Evolutionary conservation across 2,797 vertebrate genomes (phyloP).

Genomic region (Artibeus jamaicensis): DNA sequence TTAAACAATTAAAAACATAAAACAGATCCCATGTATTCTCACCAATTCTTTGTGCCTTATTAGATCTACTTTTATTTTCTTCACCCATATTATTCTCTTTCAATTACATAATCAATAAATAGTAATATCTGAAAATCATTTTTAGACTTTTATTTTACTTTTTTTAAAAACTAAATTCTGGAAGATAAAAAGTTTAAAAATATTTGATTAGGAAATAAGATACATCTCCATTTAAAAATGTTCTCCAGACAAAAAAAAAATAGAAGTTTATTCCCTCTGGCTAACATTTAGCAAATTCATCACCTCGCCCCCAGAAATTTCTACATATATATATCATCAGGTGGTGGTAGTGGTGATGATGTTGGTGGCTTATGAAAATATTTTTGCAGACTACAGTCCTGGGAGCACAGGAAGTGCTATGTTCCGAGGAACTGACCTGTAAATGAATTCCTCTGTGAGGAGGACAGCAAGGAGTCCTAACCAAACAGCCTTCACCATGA

Average conservation of each 20-base stretch:
- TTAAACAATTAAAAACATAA: not conserved
- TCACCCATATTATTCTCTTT: not conserved
- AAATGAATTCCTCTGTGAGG: not conserved
- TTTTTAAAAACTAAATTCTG: not conserved
- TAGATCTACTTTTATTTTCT: not conserved
- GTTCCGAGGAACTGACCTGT: not conserved
- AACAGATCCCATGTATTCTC: not conserved
- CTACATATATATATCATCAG: not conserved
- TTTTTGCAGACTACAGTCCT: not conserved
- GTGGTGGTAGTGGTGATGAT: not conserved
- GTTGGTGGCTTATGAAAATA: not conserved
- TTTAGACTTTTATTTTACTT: constrained; percentile 2
- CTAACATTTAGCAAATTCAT: not conserved
- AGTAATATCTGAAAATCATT: not conserved
- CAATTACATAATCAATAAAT: not conserved
- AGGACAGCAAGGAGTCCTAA: not conserved
- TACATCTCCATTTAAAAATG: not conserved
- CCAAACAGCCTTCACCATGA: not conserved
- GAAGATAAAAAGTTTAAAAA: not conserved
- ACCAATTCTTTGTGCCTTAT: not conserved
- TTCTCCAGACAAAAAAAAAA: not conserved
- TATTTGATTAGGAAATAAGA: not conserved
- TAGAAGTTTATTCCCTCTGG: not conserved
- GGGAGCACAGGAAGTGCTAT: not conserved
- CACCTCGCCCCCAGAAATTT: not conserved